Base-by-base conservation (phyloP, 2,113 vertebrate species). In the Turdus rufiventris region DNA sequence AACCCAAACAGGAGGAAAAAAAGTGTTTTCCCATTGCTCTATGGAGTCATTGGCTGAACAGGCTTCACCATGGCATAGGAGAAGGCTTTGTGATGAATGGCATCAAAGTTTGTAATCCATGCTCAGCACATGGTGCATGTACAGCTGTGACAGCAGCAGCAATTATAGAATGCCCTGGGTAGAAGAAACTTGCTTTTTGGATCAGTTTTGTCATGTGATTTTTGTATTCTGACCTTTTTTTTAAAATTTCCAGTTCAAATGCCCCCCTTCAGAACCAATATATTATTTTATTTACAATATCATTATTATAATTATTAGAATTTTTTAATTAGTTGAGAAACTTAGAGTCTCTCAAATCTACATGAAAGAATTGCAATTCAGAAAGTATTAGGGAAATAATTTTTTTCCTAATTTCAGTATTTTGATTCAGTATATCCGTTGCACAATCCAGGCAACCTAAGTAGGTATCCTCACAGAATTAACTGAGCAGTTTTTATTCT, bases 71-170 rank as follows among this genome's bases (percentile, higher is more conserved):
- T 7, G 19, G 31, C 26, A 10, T 4, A 17, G n/a, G n/a, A 80
- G 47, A 38, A n/a, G 38, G 34, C 31, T 88, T 66, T 62, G 18
- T 34, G 62, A 9, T 2, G 0, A 0, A 5, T 42, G 58, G 29
- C 34, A 12, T 31, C 50, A 33, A 54, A 34, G 29, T 18, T 47
- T 0, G 0, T 56, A 26, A n/a, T n/a, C 24, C 14, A 1, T 14
- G 53, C 21, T 88, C 18, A 50, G 68, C 47, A 26, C 29, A 18
- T 0, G 0, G 16, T 45, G 4, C 29, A 5, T 2, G 10, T 8
- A 14, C 6, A 0, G 25, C 43, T 34, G 24, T 48, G 83, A 48
- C 11, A 58, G 26, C 7, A 33, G n/a, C n/a, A 58, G 15, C 20
- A 51, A 24, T n/a, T 62, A 15, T 1, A 34, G 31, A 54, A 43